These are phyloP conservation scores for Egretta garzetta DNA, from an alignment of 2,113 vertebrate species.

Conservation along the genomic window DNA sequence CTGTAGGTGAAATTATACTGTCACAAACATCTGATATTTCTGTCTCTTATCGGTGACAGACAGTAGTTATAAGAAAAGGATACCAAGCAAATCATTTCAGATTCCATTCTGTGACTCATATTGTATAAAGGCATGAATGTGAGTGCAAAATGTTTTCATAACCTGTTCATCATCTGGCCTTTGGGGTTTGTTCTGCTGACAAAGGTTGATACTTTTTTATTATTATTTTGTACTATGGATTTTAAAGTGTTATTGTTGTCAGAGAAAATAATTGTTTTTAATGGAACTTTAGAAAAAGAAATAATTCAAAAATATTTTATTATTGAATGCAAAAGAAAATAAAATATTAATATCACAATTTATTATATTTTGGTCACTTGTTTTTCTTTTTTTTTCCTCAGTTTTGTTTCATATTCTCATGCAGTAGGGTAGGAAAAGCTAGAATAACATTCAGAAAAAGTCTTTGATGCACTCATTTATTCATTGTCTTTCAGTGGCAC, in stretches of 20 bases:
- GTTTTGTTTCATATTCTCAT: not conserved
- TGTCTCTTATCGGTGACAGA: constrained; percentile 10
- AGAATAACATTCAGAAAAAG: not conserved
- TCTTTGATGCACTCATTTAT: not conserved
- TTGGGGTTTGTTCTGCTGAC: constrained; percentile 27
- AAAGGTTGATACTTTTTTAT: not conserved
- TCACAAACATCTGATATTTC: constrained; percentile 3
- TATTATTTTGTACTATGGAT: not conserved
- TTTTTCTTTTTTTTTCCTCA: not conserved
- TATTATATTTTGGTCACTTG: not conserved
- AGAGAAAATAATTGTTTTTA: not conserved
- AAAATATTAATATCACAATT: not conserved
- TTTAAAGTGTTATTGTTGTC: not conserved
- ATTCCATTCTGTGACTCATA: constrained; percentile 31
- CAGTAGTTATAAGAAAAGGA: not conserved
- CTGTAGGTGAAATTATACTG: constrained; percentile 58
- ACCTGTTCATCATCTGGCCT: constrained; percentile 20
- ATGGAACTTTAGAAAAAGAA: not conserved
- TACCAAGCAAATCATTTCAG: constrained; percentile 4
- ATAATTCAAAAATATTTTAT: not conserved
- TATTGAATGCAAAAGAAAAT: not conserved
- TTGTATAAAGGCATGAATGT: not conserved
- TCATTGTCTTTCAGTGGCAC: not conserved
- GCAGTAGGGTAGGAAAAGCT: not conserved
- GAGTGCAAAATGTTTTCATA: constrained; percentile 35